phyloP scores from a whole-genome alignment of 2,888 invertebrate genomes.

The Eristalis intricaria region DNA sequence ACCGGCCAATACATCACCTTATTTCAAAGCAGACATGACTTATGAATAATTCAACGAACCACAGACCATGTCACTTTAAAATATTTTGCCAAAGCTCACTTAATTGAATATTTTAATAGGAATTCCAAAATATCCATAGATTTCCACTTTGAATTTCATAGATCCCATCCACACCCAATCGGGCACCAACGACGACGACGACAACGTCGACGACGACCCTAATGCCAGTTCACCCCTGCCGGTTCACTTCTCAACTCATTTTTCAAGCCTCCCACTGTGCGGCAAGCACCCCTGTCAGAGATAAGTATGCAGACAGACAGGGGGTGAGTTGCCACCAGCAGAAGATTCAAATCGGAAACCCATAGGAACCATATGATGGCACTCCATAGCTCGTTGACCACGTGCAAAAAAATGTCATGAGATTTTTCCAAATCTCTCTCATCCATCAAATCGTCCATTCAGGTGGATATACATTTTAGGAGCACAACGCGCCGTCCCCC shows the following conservation, averaged over 20 bases:
- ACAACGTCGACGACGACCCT: not conserved
- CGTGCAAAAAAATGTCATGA: conserved; percentile 49
- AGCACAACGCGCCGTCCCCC: not conserved
- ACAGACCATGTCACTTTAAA: not conserved
- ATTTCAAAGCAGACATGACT: not conserved
- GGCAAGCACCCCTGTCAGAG: not conserved
- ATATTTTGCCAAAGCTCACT: conserved; percentile 10
- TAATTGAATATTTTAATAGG: conserved; percentile 44
- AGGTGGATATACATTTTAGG: conserved; percentile 37
- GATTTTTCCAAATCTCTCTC: conserved; percentile 64
- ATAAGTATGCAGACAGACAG: not conserved
- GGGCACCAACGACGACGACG: not conserved
- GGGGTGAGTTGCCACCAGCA: not conserved
- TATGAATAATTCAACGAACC: conserved; percentile 27
- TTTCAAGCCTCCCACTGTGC: conserved; percentile 14
- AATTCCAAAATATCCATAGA: conserved; percentile 37
- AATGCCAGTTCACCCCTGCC: not conserved
- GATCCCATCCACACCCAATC: conserved; percentile 17
- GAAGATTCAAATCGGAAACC: conserved; percentile 42
- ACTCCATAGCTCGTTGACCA: conserved; percentile 35
- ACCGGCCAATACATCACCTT: not conserved
- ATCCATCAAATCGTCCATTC: conserved; percentile 67
- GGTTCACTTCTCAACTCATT: conserved; percentile 27
- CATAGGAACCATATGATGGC: conserved; percentile 44
- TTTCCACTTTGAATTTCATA: conserved; percentile 26